A percentile compares a stretch with the other conserved stretches of the same genome.
phyloP scores from a whole-genome alignment of 2,113 vertebrate genomes.

The Motacilla tschutschensis region DNA sequence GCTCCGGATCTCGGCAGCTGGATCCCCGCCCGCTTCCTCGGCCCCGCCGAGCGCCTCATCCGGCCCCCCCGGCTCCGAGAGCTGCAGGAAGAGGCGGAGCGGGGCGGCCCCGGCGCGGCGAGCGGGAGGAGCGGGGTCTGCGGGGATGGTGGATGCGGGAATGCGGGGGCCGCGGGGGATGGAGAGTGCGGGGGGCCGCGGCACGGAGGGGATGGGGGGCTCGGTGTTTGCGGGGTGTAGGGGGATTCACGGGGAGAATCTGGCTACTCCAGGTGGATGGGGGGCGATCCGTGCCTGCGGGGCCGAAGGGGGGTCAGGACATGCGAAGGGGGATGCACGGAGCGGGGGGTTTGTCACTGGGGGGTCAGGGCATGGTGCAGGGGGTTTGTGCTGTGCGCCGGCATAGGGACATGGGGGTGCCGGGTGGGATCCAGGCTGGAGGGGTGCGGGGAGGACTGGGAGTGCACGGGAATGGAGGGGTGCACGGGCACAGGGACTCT shows the following conservation, averaged over 20 bases:
- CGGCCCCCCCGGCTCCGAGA: neutral
- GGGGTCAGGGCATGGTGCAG: no score
- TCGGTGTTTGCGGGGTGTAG: neutral
- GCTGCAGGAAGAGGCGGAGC: constrained; percentile 1
- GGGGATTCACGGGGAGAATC: neutral
- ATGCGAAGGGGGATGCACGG: neutral
- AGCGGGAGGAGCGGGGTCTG: neutral
- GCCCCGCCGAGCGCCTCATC: neutral
- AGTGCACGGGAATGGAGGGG: accelerated
- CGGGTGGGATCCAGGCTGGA: neutral
- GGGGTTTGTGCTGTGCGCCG: neutral
- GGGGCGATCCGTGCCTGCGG: neutral
- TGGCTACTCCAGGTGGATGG: neutral
- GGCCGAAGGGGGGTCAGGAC: neutral
- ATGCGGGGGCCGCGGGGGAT: neutral
- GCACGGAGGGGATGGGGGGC: neutral
- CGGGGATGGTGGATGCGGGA: neutral
- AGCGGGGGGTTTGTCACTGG: neutral
- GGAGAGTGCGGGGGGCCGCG: neutral
- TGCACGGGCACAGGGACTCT: accelerated
- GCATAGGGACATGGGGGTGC: no score
- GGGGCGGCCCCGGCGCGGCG: neutral
- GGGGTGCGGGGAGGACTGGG: no score
- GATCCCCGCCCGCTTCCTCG: neutral
- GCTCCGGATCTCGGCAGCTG: accelerated